phyloP scores from a whole-genome alignment of 35 echinoderm and acorn worm genomes.

The Acanthaster planci region DNA sequence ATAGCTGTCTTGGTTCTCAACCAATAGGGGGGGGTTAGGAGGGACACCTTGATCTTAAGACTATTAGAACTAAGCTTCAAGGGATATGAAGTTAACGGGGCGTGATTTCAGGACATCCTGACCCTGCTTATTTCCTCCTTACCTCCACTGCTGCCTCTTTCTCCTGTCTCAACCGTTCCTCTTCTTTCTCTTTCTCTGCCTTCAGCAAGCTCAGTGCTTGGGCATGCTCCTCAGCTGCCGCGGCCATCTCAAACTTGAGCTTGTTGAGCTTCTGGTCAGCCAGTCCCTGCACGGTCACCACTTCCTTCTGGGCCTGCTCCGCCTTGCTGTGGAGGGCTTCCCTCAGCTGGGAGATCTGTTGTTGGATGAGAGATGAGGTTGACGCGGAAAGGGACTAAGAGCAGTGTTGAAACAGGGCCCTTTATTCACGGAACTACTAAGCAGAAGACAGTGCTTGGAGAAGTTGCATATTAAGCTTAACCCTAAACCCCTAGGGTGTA shows the following conservation, averaged over 20 bases:
- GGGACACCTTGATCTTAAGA: too few relatives aligned
- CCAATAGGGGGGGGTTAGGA: too few relatives aligned
- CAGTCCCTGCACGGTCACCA: slow-evolving; percentile 49
- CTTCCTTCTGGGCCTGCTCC: slow-evolving; percentile 63
- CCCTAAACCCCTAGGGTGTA: too few relatives aligned
- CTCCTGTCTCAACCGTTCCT: slow-evolving; percentile 27
- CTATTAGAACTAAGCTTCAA: too few relatives aligned
- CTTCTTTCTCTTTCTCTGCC: slow-evolving; percentile 43
- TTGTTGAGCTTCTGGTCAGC: slow-evolving; percentile 80
- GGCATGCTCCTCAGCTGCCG: slow-evolving; percentile 59
- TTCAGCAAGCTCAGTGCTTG: slow-evolving; percentile 40
- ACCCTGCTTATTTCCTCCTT: neutral
- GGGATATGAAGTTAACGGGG: too few relatives aligned
- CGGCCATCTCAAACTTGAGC: slow-evolving; percentile 77
- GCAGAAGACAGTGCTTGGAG: too few relatives aligned
- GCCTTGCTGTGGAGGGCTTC: slow-evolving; percentile 66
- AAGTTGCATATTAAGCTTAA: too few relatives aligned
- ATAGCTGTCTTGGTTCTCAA: neutral
- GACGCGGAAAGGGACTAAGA: too few relatives aligned
- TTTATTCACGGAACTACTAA: too few relatives aligned
- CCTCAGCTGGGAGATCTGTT: slow-evolving; percentile 70
- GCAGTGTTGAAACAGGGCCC: too few relatives aligned
- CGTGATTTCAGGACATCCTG: too few relatives aligned
- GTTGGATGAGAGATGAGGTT: too few relatives aligned
- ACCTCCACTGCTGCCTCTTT: slow-evolving; percentile 67